Conservation (phyloP, 2,113 vertebrate genomes). For the human (Homo sapiens) region GRCh38 chr21:26142001-26142500, state of each 20-base stretch:
- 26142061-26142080: not conserved
- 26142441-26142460: not conserved
- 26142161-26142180: not conserved
- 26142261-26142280: not conserved
- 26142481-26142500: not conserved
- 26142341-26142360: not conserved
- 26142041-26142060: not conserved
- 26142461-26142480: not conserved
- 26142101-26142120: not conserved
- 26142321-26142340: not conserved
- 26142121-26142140: not conserved
- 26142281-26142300: not conserved
- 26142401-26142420: not conserved
- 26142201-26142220: not conserved
- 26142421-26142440: not conserved
- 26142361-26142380: not conserved
- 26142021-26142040: not conserved
- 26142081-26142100: no score
- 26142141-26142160: not conserved
- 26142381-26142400: not conserved
- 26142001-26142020: rapidly evolving
- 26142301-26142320: not conserved
- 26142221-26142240: not conserved
- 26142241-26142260: not conserved
- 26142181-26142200: not conserved